A percentile compares a stretch with the other conserved stretches of the same genome.
phyloP scores from a whole-genome alignment of 2,888 invertebrate species.

The Luperina nickerlii region DNA sequence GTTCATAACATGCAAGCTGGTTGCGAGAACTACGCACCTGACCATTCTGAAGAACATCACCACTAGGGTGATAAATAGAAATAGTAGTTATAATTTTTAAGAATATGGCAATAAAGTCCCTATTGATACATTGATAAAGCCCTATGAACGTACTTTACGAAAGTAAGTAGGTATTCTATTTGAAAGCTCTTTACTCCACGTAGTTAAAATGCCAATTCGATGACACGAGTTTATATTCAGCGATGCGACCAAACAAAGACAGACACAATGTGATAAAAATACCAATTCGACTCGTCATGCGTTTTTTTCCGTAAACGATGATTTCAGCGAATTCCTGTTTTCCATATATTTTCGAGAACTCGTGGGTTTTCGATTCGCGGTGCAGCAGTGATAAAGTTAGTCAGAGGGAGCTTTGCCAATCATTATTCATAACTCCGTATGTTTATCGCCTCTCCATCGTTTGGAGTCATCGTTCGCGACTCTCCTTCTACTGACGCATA shows the following conservation, averaged over 20 bases:
- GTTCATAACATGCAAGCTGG: background rate
- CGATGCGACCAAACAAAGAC: slow-evolving; percentile 39
- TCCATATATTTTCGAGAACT: slow-evolving; percentile 67
- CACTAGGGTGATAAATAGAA: background rate
- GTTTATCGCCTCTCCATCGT: slow-evolving; percentile 81
- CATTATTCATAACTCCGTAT: slow-evolving; percentile 81
- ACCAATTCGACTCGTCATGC: slow-evolving; percentile 46
- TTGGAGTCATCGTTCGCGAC: slow-evolving; percentile 81
- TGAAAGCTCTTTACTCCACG: slow-evolving; percentile 10
- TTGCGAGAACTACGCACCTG: background rate
- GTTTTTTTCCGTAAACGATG: slow-evolving; percentile 68
- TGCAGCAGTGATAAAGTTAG: slow-evolving; percentile 71
- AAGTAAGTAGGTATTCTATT: background rate
- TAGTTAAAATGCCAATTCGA: slow-evolving; percentile 19
- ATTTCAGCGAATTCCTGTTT: slow-evolving; percentile 63
- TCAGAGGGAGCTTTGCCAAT: slow-evolving; percentile 83
- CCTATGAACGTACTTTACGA: background rate
- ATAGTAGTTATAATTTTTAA: background rate
- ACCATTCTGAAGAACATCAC: background rate
- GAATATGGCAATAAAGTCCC: background rate
- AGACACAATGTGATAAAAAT: slow-evolving; percentile 48
- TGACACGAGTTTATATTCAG: slow-evolving; percentile 29
- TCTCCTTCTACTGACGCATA: slow-evolving; percentile 82
- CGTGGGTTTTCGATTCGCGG: slow-evolving; percentile 70
- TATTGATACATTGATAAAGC: background rate